phyloP scores from a whole-genome alignment of 2,113 vertebrate species.

The Datnioides undecimradiatus region DNA sequence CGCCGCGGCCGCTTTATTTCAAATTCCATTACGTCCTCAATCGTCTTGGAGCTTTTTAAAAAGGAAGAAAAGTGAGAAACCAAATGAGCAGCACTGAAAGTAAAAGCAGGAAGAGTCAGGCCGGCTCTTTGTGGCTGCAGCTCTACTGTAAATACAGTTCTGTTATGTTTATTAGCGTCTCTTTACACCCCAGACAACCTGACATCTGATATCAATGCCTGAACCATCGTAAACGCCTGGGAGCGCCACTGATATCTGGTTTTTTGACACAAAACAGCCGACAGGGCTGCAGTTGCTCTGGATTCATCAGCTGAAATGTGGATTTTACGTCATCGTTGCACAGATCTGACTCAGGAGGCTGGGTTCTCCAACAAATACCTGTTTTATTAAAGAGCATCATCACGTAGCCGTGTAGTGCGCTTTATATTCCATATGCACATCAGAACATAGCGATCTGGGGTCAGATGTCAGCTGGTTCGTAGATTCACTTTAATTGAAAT shows the following conservation, averaged over 20 bases:
- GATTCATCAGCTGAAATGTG: too few relatives aligned
- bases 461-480: too few relatives aligned
- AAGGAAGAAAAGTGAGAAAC: constrained; percentile 7
- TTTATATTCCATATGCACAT: too few relatives aligned
- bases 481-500: neutral
- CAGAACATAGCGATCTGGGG: too few relatives aligned
- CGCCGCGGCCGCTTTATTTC: constrained; percentile 43
- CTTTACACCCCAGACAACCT: neutral
- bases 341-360: too few relatives aligned
- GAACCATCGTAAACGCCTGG: neutral
- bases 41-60: constrained; percentile 21
- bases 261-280: too few relatives aligned
- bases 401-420: too few relatives aligned
- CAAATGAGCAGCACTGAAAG: constrained; percentile 20
- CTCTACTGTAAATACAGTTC: neutral
- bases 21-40: constrained; percentile 44
- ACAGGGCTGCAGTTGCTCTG: too few relatives aligned
- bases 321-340: too few relatives aligned
- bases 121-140: neutral
- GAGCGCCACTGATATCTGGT: too few relatives aligned
- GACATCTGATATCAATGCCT: neutral
- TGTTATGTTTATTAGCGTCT: neutral
- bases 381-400: too few relatives aligned
- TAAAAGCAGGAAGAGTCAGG: neutral
- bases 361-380: too few relatives aligned